These are phyloP conservation scores for Poicephalus gulielmi DNA, from an alignment of 2,113 vertebrate genomes.

Conservation along the genomic window DNA sequence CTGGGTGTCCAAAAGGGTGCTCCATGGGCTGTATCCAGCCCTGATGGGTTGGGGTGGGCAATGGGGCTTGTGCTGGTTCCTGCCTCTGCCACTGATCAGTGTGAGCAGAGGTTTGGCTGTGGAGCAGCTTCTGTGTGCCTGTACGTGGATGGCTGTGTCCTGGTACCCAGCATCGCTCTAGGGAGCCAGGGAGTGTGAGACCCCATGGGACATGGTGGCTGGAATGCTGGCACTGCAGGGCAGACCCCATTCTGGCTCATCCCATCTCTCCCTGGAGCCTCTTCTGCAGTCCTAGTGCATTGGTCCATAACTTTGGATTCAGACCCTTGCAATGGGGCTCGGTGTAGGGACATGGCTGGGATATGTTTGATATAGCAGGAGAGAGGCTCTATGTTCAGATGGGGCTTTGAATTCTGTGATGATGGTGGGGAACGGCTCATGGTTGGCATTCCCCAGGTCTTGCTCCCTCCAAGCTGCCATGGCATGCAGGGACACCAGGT, in stretches of 20 bases:
- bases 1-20: neutral
- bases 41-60: neutral
- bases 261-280: neutral
- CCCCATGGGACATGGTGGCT: rapidly evolving
- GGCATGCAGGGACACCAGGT: rapidly evolving
- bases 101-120: neutral
- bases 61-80: neutral
- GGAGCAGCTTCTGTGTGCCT: neutral
- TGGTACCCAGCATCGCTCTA: rapidly evolving
- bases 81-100: rapidly evolving
- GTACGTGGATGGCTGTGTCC: neutral
- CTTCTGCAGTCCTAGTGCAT: rapidly evolving
- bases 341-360: neutral
- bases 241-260: rapidly evolving
- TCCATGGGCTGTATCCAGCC: neutral
- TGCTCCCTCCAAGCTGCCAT: neutral
- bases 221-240: rapidly evolving
- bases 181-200: neutral
- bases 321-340: rapidly evolving
- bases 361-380: rapidly evolving
- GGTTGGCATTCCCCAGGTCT: neutral
- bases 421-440: neutral
- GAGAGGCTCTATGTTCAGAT: neutral
- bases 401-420: neutral
- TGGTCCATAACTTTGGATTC: neutral